Conservation (phyloP, 2,888 invertebrate species). For the Acrocyrtus sp. region DNA sequence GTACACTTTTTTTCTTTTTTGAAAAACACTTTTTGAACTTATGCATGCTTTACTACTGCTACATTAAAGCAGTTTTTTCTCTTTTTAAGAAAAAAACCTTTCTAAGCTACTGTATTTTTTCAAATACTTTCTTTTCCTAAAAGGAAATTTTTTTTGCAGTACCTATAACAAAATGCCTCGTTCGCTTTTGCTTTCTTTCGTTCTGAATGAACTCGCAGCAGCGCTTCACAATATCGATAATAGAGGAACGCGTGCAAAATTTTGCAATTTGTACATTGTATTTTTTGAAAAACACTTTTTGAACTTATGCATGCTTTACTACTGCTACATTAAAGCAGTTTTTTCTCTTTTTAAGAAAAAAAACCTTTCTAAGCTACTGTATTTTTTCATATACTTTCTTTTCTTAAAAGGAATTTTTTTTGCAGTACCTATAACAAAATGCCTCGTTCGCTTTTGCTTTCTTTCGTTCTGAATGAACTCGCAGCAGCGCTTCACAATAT, state of each 20-base stretch:
- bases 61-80: no score
- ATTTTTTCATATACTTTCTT: slow-evolving; percentile 1
- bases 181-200: slow-evolving; percentile 47
- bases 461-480: slow-evolving; percentile 45
- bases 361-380: background rate
- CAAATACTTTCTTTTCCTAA: background rate
- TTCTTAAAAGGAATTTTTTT: background rate
- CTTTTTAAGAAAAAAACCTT: no score
- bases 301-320: slow-evolving; percentile 24
- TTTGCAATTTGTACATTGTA: no score
- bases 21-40: slow-evolving; percentile 2
- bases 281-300: background rate
- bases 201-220: no score
- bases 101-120: background rate
- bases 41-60: slow-evolving; percentile 26
- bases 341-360: no score
- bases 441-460: slow-evolving; percentile 42
- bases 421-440: background rate
- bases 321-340: slow-evolving; percentile 7
- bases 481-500: no score
- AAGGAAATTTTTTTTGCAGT: background rate
- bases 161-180: slow-evolving; percentile 4
- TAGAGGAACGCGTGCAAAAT: no score
- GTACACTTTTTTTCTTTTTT: slow-evolving; percentile 1
- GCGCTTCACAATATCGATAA: no score